Percentiles rank a stretch among this genome's conserved stretches.
Evolutionary conservation across 2,113 vertebrate genomes (phyloP).

Genomic region (Microcebus lehilahytsara): DNA sequence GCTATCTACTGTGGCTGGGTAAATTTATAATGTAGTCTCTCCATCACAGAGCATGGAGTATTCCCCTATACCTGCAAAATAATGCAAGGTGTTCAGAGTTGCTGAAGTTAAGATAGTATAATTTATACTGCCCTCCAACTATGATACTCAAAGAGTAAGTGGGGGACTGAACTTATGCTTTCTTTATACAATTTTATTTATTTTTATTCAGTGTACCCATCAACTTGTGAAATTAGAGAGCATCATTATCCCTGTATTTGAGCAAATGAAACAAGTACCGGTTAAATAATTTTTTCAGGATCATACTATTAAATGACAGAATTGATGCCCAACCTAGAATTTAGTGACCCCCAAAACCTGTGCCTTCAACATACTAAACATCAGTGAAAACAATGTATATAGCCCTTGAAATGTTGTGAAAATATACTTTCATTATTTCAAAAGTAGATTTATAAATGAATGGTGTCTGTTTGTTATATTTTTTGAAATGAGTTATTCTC

Average conservation of each 20-base stretch:
- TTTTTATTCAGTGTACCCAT: not conserved
- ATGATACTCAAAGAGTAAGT: not conserved
- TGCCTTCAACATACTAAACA: not conserved
- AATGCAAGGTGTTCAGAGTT: no score
- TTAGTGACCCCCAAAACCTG: not conserved
- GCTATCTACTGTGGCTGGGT: rapidly evolving
- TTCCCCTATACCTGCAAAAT: not conserved
- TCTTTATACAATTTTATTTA: not conserved
- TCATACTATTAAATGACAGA: not conserved
- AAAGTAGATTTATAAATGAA: not conserved
- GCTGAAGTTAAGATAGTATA: not conserved
- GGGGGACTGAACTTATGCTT: not conserved
- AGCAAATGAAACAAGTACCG: not conserved
- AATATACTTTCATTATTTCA: not conserved
- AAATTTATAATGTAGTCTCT: not conserved
- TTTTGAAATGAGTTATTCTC: not conserved
- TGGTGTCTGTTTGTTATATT: not conserved
- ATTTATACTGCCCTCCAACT: no score
- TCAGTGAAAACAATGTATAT: not conserved
- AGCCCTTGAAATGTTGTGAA: not conserved
- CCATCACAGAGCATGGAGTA: no score
- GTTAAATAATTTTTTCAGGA: not conserved
- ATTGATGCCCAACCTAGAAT: not conserved
- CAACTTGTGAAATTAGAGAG: not conserved
- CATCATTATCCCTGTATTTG: not conserved